phyloP scores from a whole-genome alignment of 2,113 vertebrate species.

The Hoplias malabaricus region DNA sequence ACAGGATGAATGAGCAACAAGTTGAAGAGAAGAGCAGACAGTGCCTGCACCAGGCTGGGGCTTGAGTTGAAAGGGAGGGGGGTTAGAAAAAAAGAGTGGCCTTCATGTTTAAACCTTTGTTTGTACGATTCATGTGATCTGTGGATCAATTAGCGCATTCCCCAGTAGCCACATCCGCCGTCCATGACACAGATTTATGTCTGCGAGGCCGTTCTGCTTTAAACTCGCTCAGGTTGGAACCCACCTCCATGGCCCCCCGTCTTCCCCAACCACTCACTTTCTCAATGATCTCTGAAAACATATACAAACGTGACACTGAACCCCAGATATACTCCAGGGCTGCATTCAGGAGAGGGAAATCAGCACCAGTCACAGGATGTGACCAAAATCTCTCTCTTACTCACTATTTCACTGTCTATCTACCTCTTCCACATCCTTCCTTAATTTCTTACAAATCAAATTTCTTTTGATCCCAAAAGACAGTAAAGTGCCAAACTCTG shows the following conservation, averaged over 20 bases:
- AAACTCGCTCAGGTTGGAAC: slow-evolving; percentile 55
- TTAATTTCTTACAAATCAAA: slow-evolving; percentile 66
- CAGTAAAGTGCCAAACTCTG: no score
- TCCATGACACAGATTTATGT: slow-evolving; percentile 66
- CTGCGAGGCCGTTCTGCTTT: slow-evolving; percentile 60
- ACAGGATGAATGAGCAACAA: slow-evolving; percentile 29
- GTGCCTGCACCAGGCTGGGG: neutral
- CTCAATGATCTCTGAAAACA: slow-evolving; percentile 75
- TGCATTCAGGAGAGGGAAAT: slow-evolving; percentile 72
- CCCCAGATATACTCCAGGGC: slow-evolving; percentile 77
- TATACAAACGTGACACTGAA: slow-evolving; percentile 76
- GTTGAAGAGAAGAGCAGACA: slow-evolving; percentile 8
- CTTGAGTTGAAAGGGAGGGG: neutral
- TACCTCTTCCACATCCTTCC: neutral
- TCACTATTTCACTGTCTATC: neutral
- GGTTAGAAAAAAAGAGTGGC: slow-evolving; percentile 42
- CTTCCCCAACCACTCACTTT: slow-evolving; percentile 44
- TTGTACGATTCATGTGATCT: slow-evolving; percentile 54
- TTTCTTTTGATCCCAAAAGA: slow-evolving; percentile 64
- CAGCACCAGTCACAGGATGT: slow-evolving; percentile 78
- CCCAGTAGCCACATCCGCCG: slow-evolving; percentile 66
- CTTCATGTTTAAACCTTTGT: slow-evolving; percentile 48
- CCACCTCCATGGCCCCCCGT: slow-evolving; percentile 53
- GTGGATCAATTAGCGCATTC: slow-evolving; percentile 70
- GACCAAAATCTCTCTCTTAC: slow-evolving; percentile 70